Conservation (phyloP, 2,113 vertebrate species). For the Ceuthmochares aereus region DNA sequence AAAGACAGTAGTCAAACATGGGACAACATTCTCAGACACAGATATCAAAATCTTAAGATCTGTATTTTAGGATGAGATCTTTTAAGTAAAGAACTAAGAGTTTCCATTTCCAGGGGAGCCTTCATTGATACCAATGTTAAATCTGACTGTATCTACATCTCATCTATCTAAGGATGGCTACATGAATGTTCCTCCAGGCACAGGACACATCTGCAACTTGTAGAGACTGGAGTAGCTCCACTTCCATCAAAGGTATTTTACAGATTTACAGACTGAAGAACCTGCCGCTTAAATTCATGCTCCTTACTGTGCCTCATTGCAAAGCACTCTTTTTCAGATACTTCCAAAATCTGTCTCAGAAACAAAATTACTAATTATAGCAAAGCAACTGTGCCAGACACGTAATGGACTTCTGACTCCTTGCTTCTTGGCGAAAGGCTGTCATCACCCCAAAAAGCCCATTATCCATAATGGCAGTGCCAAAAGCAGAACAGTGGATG, state of each 20-base stretch:
- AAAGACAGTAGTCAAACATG: background rate
- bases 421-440: constrained; percentile 22
- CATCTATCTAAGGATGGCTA: background rate
- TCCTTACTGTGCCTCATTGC: background rate
- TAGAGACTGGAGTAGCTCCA: background rate
- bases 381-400: background rate
- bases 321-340: background rate
- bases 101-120: background rate
- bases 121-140: background rate
- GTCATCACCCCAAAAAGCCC: background rate
- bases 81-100: background rate
- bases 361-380: constrained; percentile 17
- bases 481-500: constrained; percentile 1
- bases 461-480: background rate
- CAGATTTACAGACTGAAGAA: background rate
- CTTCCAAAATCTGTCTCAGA: constrained; percentile 20
- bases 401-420: constrained; percentile 24
- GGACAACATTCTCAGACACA: background rate
- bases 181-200: background rate
- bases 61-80: background rate
- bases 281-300: background rate
- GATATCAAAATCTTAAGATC: background rate
- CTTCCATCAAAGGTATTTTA: background rate
- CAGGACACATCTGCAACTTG: background rate
- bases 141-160: background rate